Evolutionary conservation across 2,888 invertebrate genomes (phyloP).

Genomic region (Eulithis testata): DNA sequence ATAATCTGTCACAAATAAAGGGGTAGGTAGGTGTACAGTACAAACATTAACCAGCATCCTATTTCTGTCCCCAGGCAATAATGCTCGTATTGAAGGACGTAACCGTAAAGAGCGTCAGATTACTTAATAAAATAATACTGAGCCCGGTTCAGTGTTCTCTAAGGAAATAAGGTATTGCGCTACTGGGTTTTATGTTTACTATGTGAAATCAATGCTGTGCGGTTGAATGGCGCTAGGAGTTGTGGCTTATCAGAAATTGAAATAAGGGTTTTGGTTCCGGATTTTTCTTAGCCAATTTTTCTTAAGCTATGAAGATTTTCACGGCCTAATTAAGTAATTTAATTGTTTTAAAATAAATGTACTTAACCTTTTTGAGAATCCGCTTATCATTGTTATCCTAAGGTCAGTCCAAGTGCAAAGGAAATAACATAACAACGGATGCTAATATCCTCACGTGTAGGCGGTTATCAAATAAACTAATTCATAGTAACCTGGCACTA

Average conservation of each 20-base stretch:
- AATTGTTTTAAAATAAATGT: too few relatives aligned
- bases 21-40: background rate
- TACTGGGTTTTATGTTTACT: slow-evolving; percentile 8
- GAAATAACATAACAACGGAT: background rate
- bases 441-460: background rate
- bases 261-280: too few relatives aligned
- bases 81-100: slow-evolving; percentile 11
- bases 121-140: slow-evolving; percentile 14
- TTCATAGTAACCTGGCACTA: background rate
- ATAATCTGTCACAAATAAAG: too few relatives aligned
- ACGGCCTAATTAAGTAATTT: too few relatives aligned
- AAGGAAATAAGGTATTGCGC: slow-evolving; percentile 8
- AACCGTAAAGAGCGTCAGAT: slow-evolving; percentile 14
- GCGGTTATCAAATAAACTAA: background rate
- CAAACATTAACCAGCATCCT: slow-evolving; percentile 5
- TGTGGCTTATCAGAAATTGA: background rate
- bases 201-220: background rate
- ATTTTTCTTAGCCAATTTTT: too few relatives aligned
- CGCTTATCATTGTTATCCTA: background rate
- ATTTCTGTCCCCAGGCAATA: slow-evolving; percentile 13
- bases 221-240: background rate
- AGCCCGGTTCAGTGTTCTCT: background rate
- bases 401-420: background rate
- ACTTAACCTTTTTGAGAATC: background rate
- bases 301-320: too few relatives aligned